Evolutionary conservation across 2,797 vertebrate species (phyloP).

Genomic region (Tragelaphus eurycerus): DNA sequence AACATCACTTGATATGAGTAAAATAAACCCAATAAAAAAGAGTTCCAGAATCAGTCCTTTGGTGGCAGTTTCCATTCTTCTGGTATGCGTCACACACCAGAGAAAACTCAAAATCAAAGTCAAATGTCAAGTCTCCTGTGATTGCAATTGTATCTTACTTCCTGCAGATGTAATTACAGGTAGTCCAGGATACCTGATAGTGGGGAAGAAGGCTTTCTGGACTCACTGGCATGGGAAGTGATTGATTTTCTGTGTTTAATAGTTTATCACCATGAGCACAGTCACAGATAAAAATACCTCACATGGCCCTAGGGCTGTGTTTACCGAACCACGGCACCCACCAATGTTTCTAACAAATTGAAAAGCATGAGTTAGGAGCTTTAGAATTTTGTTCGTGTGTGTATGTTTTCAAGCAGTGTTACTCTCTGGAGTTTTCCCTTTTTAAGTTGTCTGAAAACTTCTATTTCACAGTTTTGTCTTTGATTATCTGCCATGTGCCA

Average conservation of each 20-base stretch:
- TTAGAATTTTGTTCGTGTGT: background rate
- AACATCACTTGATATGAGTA: background rate
- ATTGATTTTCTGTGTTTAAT: background rate
- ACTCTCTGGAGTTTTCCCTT: background rate
- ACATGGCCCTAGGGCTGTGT: rapidly evolving
- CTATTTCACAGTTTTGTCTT: background rate
- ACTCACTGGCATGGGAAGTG: background rate
- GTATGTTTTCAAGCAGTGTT: background rate
- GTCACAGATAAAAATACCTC: background rate
- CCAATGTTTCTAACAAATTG: background rate
- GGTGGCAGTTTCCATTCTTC: background rate
- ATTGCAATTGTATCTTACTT: background rate
- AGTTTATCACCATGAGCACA: background rate
- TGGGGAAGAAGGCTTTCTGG: background rate
- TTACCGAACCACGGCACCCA: background rate
- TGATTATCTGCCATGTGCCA: background rate
- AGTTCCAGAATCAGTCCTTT: background rate
- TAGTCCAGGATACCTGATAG: background rate
- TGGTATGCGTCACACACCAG: background rate
- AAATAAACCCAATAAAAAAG: background rate
- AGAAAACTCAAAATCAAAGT: background rate
- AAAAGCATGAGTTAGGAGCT: background rate
- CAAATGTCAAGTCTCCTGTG: background rate
- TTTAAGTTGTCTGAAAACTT: background rate
- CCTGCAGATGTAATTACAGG: background rate